phyloP scores from a whole-genome alignment of 2,888 invertebrate genomes.

The Anodontia alba region DNA sequence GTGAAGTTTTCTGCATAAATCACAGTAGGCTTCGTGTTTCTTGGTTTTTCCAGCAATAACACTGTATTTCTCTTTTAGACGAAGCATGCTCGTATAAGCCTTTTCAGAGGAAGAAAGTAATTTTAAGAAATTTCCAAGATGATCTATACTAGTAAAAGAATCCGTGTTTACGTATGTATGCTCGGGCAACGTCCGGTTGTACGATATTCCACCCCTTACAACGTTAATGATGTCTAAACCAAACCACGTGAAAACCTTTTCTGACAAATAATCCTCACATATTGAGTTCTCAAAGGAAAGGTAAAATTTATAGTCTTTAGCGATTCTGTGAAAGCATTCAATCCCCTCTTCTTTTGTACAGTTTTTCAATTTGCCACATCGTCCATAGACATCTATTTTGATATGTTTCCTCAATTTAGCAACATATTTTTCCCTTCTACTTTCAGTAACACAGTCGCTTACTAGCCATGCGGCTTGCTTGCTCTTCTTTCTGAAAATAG shows the following conservation, averaged over 20 bases:
- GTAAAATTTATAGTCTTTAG: constrained; percentile 54
- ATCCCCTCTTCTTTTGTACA: constrained; percentile 37
- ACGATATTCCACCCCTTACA: constrained; percentile 48
- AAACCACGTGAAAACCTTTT: constrained; percentile 58
- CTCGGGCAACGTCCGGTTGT: constrained; percentile 39
- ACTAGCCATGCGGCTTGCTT: constrained; percentile 49
- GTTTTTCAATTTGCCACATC: constrained; percentile 38
- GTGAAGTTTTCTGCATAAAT: constrained; percentile 43
- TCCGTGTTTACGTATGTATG: constrained; percentile 54
- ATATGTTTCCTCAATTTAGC: constrained; percentile 33
- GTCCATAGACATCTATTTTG: constrained; percentile 54
- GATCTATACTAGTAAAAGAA: constrained; percentile 35
- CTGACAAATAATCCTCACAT: constrained; percentile 60
- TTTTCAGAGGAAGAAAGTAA: constrained; percentile 22
- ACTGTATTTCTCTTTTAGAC: constrained; percentile 31
- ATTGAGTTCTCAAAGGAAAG: constrained; percentile 65
- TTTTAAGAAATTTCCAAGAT: constrained; percentile 40
- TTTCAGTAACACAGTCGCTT: constrained; percentile 53
- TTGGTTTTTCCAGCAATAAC: background rate
- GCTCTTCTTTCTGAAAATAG: constrained; percentile 35
- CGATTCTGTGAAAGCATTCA: constrained; percentile 42
- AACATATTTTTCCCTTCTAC: constrained; percentile 52
- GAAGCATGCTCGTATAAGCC: constrained; percentile 38
- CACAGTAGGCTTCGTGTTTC: constrained; percentile 38
- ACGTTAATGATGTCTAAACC: constrained; percentile 47